phyloP scores from a whole-genome alignment of 2,113 vertebrate genomes.

The Dolichotis patagonum region DNA sequence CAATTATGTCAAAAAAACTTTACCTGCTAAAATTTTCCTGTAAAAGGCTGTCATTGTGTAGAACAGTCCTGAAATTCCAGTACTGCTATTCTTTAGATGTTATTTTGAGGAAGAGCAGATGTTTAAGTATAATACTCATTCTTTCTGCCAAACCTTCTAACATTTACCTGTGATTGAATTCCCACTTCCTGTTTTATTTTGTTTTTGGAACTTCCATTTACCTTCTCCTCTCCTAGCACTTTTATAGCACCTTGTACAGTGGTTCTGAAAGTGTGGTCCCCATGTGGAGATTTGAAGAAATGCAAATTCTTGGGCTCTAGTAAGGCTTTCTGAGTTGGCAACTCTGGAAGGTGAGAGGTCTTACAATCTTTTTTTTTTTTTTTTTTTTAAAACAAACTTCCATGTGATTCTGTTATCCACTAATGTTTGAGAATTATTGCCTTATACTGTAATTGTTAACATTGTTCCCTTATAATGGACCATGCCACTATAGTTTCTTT shows the following conservation, averaged over 20 bases:
- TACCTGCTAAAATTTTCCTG: background rate
- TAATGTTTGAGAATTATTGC: background rate
- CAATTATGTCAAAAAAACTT: constrained; percentile 12
- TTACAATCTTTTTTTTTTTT: background rate
- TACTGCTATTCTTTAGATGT: background rate
- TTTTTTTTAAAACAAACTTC: background rate
- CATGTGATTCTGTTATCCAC: background rate
- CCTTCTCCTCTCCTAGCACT: background rate
- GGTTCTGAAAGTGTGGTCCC: background rate
- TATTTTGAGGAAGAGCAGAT: constrained; percentile 32
- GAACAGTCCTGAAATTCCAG: constrained; percentile 1
- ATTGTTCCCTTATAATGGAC: background rate
- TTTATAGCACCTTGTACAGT: background rate
- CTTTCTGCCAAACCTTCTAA: constrained; percentile 19
- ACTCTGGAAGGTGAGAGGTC: background rate
- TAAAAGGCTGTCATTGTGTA: background rate
- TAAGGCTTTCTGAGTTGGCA: background rate
- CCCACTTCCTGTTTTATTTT: background rate
- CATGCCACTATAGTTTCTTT: background rate
- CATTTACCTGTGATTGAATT: background rate
- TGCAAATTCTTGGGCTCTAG: background rate
- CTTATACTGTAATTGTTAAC: background rate
- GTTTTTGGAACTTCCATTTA: background rate
- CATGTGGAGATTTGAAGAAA: constrained; percentile 3
- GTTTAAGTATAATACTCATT: constrained; percentile 1